These are phyloP conservation scores for Melipona bicolor DNA, from an alignment of 2,888 invertebrate genomes.

Conservation along the genomic window DNA sequence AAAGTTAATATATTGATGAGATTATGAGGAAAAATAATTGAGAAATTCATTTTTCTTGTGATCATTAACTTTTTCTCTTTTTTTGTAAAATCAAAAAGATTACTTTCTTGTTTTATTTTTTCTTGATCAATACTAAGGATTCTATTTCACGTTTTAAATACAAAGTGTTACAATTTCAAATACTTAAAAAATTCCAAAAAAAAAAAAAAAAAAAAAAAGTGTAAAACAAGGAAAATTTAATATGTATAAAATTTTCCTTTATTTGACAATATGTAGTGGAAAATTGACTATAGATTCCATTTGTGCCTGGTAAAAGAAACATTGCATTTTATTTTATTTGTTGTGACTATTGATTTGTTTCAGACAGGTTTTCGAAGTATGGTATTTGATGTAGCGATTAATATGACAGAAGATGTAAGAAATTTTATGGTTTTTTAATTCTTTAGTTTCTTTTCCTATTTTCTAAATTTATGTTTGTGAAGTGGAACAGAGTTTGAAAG, in stretches of 20 bases:
- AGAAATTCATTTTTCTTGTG: constrained; percentile 12
- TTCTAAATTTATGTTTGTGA: constrained; percentile 14
- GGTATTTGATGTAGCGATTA: background rate
- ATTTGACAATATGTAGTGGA: constrained; percentile 33
- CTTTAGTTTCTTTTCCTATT: background rate
- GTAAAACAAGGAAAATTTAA: constrained; percentile 34
- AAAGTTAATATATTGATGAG: constrained; percentile 12
- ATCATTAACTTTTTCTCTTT: constrained; percentile 15
- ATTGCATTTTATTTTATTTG: constrained; percentile 68
- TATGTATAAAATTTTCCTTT: constrained; percentile 44
- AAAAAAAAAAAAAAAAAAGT: background rate
- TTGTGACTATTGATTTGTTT: constrained; percentile 56
- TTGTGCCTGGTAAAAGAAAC: constrained; percentile 69
- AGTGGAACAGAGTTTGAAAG: constrained; percentile 6
- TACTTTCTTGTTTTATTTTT: background rate
- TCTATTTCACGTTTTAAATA: constrained; percentile 28
- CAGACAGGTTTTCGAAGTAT: constrained; percentile 42
- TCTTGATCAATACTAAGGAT: constrained; percentile 10
- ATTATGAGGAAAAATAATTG: constrained; percentile 10
- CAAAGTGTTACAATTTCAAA: constrained; percentile 35
- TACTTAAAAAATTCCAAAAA: constrained; percentile 15
- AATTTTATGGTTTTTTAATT: constrained; percentile 6
- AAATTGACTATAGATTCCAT: constrained; percentile 64
- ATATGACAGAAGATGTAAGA: background rate
- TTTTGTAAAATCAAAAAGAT: constrained; percentile 13